phyloP scores from a whole-genome alignment of 2,797 vertebrate genomes.

The Epinephelus awoara region DNA sequence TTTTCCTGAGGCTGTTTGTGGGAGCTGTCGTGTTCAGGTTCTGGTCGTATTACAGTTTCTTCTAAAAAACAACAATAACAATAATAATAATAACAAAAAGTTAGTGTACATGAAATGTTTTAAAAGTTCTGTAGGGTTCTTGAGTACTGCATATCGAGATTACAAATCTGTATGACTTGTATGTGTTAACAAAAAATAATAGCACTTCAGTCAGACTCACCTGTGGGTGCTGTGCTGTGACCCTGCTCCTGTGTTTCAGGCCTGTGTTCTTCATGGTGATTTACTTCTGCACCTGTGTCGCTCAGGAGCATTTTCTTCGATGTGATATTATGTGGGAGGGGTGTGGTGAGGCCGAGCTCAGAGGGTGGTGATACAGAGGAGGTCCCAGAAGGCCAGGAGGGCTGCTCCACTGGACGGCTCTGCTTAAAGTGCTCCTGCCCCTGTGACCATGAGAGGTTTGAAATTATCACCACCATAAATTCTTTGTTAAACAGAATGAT shows the following conservation, averaged over 20 bases:
- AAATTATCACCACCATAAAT: no score
- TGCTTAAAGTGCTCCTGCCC: slow-evolving; percentile 20
- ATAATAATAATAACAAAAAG: no score
- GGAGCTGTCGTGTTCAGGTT: slow-evolving; percentile 10
- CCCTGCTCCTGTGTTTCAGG: not conserved
- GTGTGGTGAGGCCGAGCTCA: not conserved
- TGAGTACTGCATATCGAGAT: not conserved
- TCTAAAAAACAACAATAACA: not conserved
- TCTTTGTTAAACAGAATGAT: not conserved
- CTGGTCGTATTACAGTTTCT: not conserved
- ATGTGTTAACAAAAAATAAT: not conserved
- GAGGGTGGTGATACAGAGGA: not conserved
- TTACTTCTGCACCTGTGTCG: not conserved
- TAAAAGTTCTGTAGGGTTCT: no score
- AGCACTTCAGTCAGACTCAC: not conserved
- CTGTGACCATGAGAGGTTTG: slow-evolving; percentile 21
- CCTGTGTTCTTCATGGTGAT: slow-evolving; percentile 4
- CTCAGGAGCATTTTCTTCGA: slow-evolving; percentile 17
- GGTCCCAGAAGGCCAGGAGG: slow-evolving; percentile 12
- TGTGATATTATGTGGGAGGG: not conserved
- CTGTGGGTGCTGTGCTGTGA: not conserved
- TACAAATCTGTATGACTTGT: not conserved
- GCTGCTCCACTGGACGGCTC: slow-evolving; percentile 1
- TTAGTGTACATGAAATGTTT: no score
- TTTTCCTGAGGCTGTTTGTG: not conserved